phyloP scores from a whole-genome alignment of 1,140 invertebrate species.

The Oryzaephilus surinamensis region DNA sequence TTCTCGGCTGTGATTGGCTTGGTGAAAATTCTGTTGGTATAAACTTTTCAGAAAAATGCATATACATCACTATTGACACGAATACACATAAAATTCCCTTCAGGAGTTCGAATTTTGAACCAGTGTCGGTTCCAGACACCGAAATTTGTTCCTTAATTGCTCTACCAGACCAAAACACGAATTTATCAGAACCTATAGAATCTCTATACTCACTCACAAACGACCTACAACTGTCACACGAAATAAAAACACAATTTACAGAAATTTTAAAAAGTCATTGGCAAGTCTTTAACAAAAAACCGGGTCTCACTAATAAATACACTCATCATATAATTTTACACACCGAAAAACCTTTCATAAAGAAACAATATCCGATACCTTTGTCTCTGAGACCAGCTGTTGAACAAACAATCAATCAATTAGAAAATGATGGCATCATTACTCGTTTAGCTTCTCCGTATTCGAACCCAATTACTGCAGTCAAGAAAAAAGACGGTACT shows the following conservation, averaged over 20 bases:
- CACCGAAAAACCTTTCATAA: conserved; percentile 6
- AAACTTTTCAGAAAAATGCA: neutral
- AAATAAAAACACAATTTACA: neutral
- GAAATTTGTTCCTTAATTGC: neutral
- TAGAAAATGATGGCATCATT: conserved; percentile 18
- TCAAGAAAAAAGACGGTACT: conserved; percentile 12
- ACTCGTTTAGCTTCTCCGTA: conserved; percentile 23
- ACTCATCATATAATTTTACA: conserved; percentile 14
- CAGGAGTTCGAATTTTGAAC: neutral
- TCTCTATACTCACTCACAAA: neutral
- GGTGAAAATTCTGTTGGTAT: neutral
- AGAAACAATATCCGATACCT: conserved; percentile 19
- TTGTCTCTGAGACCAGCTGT: conserved; percentile 10
- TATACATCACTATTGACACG: neutral
- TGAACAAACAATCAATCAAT: conserved; percentile 12
- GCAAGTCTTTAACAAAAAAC: conserved; percentile 10
- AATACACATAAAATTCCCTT: neutral
- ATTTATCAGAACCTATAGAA: neutral
- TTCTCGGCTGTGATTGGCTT: conserved; percentile 7
- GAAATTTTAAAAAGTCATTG: conserved; percentile 1
- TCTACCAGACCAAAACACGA: neutral
- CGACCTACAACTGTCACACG: neutral
- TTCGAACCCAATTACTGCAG: conserved; percentile 29
- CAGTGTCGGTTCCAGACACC: neutral
- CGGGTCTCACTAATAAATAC: conserved; percentile 14